Evolutionary conservation across 2,113 vertebrate genomes (phyloP), one percentile per base, ranked within the genome.

Genomic region (Morone chrysops): DNA sequence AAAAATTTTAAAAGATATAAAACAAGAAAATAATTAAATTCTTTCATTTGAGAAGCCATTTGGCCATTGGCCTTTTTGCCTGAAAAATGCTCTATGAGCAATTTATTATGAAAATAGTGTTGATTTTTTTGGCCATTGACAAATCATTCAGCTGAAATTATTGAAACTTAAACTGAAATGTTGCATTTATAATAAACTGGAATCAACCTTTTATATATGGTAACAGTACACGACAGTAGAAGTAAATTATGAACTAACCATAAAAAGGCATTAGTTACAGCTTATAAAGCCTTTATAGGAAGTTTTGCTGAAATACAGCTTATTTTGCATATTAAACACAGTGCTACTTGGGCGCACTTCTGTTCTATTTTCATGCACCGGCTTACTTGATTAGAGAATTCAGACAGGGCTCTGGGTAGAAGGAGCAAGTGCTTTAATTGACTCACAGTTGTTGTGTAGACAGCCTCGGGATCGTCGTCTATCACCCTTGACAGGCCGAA

Each of bases 381-480:
- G 56, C 61, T 83, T 76, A 73, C 62, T 76, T 79, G 74, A 90
- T 88, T 86, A 81, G 67, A 82, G 75, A 71, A 90, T 88, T 84
- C 83, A 87, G 78, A 83, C 25, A 60, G 69, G 45, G 14, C 31
- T 81, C 18, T 50, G 43, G 25, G 43, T 57, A 56, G 75, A 76
- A 43, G 74, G 59, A 57, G 66, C 18, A 0, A 50, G 65, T 4
- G 7, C 77, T 88, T 85, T 83, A 90, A 90, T 90, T 92, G 84
- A 96, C 97, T 99, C 96, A 99, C 98, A 2, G 97, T 98, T 53
- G 98, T 99, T 82, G 98, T 99, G 91, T 99, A 99, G 94, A 99
- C 98, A 50, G 98, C 97, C 93, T 99, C 98, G 2, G 97, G 97
- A 90, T 99, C 98, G 66, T 99, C 98, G 92, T 99, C 98, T 93